Percentiles rank a stretch among this genome's conserved stretches.
phyloP scores from a whole-genome alignment of 2,113 vertebrate genomes.

The Suricata suricatta region DNA sequence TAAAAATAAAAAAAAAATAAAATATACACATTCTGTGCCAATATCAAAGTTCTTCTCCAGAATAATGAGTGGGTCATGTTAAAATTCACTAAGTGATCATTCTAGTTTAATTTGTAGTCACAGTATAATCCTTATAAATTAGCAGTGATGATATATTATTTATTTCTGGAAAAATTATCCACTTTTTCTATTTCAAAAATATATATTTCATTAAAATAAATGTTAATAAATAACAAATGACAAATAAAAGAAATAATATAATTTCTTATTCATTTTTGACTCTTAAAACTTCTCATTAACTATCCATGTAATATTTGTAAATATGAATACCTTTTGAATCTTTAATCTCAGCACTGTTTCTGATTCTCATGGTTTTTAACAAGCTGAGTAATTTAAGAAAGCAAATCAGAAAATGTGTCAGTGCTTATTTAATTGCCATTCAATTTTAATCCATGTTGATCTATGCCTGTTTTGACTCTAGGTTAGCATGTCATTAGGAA shows the following conservation, averaged over 20 bases:
- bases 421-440: conserved; percentile 57
- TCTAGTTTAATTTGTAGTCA: not conserved
- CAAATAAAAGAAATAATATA: not conserved
- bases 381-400: conserved; percentile 39
- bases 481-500: conserved; percentile 65
- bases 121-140: not conserved
- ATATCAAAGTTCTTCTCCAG: not conserved
- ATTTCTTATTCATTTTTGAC: not conserved
- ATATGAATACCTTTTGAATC: not conserved
- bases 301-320: not conserved
- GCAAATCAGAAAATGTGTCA: conserved; percentile 41
- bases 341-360: not conserved
- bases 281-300: not conserved
- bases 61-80: not conserved
- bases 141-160: not conserved
- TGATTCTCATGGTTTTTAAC: not conserved
- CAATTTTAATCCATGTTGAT: conserved; percentile 21
- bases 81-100: not conserved
- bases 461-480: conserved; percentile 61
- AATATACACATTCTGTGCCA: not conserved
- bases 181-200: conserved; percentile 16
- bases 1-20: not conserved
- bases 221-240: not conserved
- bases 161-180: not conserved
- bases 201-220: not conserved